Conservation (phyloP, 2,797 vertebrate genomes). For the Siniperca obscura region DNA sequence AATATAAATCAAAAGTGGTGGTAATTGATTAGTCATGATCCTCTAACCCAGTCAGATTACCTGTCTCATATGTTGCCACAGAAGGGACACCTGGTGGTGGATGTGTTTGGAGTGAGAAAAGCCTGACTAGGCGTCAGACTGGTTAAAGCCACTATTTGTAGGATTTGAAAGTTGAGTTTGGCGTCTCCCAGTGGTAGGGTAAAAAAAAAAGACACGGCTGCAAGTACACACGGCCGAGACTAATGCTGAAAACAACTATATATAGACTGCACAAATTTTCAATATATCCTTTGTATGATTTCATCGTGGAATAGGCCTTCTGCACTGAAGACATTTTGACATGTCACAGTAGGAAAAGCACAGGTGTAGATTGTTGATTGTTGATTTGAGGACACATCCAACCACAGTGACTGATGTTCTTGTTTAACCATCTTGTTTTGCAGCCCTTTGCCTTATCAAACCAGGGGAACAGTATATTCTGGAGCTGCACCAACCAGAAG, state of each 20-base stretch:
- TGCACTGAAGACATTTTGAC: too few relatives aligned
- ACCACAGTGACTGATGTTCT: neutral
- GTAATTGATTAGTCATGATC: neutral
- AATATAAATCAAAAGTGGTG: neutral
- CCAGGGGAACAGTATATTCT: conserved; percentile 82
- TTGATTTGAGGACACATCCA: neutral
- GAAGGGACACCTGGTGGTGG: too few relatives aligned
- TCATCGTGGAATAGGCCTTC: too few relatives aligned
- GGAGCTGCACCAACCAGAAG: conserved; percentile 74
- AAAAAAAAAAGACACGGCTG: neutral
- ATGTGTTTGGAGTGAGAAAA: neutral
- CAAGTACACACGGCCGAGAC: neutral
- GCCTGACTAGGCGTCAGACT: neutral
- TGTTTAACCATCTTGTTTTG: conserved; percentile 23
- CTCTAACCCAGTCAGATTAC: neutral
- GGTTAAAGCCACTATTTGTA: neutral
- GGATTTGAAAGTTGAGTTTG: neutral
- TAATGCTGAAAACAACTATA: neutral
- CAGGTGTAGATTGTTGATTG: neutral
- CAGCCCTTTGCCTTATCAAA: conserved; percentile 75
- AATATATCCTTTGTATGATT: too few relatives aligned
- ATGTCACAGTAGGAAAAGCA: neutral
- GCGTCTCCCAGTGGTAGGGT: conserved; percentile 19
- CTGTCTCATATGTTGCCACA: too few relatives aligned
- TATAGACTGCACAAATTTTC: too few relatives aligned